Conservation (phyloP, 2,888 invertebrate species). For the Dasypogon diadema region DNA sequence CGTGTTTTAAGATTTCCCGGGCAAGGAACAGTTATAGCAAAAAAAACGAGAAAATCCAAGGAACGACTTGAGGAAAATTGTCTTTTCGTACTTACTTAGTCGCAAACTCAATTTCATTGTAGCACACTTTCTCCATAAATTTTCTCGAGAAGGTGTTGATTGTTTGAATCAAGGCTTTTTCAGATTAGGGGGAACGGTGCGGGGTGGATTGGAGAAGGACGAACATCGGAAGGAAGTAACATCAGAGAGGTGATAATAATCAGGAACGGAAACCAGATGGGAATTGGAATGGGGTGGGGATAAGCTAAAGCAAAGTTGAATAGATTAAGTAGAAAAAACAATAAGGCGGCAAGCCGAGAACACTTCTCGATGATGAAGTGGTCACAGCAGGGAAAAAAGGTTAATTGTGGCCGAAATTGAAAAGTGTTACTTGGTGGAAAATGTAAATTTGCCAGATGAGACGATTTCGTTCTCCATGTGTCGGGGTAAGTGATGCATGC, state of each 20-base stretch:
- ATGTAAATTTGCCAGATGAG: no score
- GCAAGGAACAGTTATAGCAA: background rate
- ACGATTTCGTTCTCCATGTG: no score
- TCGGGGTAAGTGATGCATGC: no score
- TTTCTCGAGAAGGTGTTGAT: slow-evolving; percentile 18
- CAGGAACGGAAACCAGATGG: background rate
- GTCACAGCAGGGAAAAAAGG: no score
- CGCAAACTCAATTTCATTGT: slow-evolving; percentile 7
- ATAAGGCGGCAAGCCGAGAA: no score
- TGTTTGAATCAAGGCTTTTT: background rate
- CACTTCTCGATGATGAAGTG: no score
- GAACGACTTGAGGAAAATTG: slow-evolving; percentile 6
- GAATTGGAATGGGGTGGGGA: no score
- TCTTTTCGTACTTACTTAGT: slow-evolving; percentile 13
- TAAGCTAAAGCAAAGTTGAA: no score
- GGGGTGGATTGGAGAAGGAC: background rate
- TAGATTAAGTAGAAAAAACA: no score
- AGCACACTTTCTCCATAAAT: slow-evolving; percentile 19
- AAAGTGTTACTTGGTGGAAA: no score
- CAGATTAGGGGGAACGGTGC: no score
- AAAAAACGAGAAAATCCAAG: background rate
- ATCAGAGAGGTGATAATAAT: background rate
- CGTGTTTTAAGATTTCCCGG: background rate
- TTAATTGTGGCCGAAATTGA: no score
- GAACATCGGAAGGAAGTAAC: background rate